Conservation (phyloP, 2,113 vertebrate species). For the Pseudorectes ferrugineus region DNA sequence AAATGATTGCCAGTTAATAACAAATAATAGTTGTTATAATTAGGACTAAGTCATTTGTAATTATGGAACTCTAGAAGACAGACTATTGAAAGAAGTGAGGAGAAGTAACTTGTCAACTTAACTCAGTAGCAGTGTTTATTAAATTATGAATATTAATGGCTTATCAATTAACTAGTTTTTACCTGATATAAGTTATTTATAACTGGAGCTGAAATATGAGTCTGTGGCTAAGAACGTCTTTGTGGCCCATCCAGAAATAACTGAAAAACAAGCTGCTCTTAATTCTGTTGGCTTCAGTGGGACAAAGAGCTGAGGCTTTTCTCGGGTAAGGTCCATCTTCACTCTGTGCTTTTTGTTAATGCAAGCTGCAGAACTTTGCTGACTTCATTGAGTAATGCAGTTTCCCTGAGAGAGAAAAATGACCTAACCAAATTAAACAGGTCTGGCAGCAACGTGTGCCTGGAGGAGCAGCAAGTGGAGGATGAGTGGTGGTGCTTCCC, state of each 20-base stretch:
- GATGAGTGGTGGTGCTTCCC: neutral
- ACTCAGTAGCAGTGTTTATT: neutral
- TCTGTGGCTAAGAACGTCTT: neutral
- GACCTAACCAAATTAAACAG: neutral
- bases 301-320: neutral
- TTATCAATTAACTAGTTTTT: neutral
- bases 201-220: neutral
- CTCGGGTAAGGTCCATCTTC: neutral
- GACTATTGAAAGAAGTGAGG: neutral
- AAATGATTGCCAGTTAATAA: neutral
- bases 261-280: neutral
- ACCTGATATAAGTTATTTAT: neutral
- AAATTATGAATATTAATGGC: neutral
- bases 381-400: neutral
- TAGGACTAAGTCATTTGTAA: neutral
- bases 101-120: neutral
- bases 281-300: neutral
- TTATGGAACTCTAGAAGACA: neutral
- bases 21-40: neutral
- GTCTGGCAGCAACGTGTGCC: neutral
- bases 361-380: neutral
- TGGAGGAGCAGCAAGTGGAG: neutral
- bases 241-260: neutral
- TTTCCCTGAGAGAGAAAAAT: neutral
- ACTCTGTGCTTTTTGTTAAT: neutral